A percentile compares a stretch with the other conserved stretches of the same genome.
These are phyloP conservation scores for Lepidocolaptes lacrymiger DNA, from an alignment of 2,797 vertebrate genomes.

Conservation along the genomic window DNA sequence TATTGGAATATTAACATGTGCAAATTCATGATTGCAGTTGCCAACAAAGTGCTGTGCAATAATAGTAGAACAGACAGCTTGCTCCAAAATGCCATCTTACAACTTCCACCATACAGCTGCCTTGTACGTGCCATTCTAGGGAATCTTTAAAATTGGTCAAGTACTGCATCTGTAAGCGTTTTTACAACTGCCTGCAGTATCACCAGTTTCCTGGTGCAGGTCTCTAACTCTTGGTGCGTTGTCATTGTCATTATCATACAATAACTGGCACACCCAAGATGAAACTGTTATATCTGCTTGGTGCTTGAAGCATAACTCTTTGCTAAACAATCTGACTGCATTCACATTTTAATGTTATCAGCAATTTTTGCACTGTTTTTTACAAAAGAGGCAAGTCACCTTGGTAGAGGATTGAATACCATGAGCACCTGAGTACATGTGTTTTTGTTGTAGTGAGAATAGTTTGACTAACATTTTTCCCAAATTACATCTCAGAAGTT, in stretches of 20 bases:
- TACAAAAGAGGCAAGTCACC: background rate
- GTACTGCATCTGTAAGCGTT: background rate
- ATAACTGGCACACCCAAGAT: background rate
- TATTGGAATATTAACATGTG: background rate
- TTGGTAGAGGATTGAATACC: background rate
- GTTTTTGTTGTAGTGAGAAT: background rate
- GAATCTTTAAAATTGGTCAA: background rate
- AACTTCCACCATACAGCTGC: background rate
- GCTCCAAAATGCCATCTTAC: background rate
- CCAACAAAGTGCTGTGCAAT: background rate
- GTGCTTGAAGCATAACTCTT: background rate
- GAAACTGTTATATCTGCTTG: fast-evolving
- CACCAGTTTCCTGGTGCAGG: background rate
- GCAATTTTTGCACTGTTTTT: background rate
- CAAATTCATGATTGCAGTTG: background rate
- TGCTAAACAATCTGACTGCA: background rate
- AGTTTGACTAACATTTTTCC: background rate
- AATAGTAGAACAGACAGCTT: background rate
- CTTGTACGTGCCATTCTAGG: background rate
- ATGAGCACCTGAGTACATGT: background rate
- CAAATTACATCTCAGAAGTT: background rate
- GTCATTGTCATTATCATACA: background rate
- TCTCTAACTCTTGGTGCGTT: background rate
- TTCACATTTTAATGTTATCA: background rate
- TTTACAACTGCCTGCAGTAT: background rate